These are phyloP conservation scores for human (Homo sapiens) DNA, from an alignment of 2,113 vertebrate species.

Conservation along the genomic window GRCh38 chr3:183974501-183975000, in stretches of 20 bases:
- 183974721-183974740: background rate
- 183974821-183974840: background rate
- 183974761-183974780: background rate
- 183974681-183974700: background rate
- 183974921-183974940: background rate
- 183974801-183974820: background rate
- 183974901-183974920: background rate
- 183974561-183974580: too few species aligned
- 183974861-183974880: background rate
- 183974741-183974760: background rate
- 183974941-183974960: background rate
- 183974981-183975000: background rate
- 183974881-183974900: background rate
- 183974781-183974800: too few species aligned
- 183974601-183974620: background rate
- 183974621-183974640: background rate
- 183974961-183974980: background rate
- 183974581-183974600: background rate
- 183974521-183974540: too few species aligned
- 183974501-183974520: too few species aligned
- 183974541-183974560: too few species aligned
- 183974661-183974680: background rate
- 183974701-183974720: background rate
- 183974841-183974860: background rate
- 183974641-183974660: background rate